Percentiles rank a stretch among this genome's conserved stretches.
Evolutionary conservation across 2,888 invertebrate genomes (phyloP).

Genomic region (Rhingia rostrata): DNA sequence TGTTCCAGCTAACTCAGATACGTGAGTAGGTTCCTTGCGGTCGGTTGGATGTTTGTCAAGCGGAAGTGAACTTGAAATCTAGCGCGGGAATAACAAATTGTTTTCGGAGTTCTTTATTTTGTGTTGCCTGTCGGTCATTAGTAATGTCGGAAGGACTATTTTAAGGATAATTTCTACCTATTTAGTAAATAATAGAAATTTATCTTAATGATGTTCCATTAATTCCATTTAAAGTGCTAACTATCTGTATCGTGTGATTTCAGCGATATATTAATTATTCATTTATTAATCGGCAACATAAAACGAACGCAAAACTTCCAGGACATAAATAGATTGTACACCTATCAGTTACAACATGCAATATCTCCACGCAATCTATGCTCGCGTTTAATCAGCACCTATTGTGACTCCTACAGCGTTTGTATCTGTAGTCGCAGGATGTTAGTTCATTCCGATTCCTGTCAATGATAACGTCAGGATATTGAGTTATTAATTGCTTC

Average conservation of each 20-base stretch:
- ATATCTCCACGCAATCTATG: slow-evolving; percentile 28
- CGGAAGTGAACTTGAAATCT: slow-evolving; percentile 30
- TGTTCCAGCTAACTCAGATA: slow-evolving; percentile 54
- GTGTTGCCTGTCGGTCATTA: background rate
- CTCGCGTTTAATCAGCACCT: slow-evolving; percentile 19
- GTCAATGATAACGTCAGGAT: slow-evolving; percentile 36
- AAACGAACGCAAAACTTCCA: slow-evolving; percentile 16
- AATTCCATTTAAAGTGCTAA: slow-evolving; percentile 20
- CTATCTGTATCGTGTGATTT: background rate
- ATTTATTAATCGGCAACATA: slow-evolving; percentile 2
- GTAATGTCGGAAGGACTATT: background rate
- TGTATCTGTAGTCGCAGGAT: slow-evolving; percentile 22
- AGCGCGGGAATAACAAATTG: slow-evolving; percentile 45
- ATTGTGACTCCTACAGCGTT: slow-evolving; percentile 7
- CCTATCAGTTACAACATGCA: slow-evolving; percentile 46
- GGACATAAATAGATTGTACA: slow-evolving; percentile 52
- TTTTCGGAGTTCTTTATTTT: background rate
- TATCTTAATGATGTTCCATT: background rate
- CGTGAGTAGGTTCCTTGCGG: slow-evolving; percentile 59
- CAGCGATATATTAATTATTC: background rate
- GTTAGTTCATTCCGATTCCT: slow-evolving; percentile 23
- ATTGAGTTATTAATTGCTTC: slow-evolving; percentile 68
- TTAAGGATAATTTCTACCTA: background rate
- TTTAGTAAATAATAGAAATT: background rate
- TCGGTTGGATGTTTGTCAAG: slow-evolving; percentile 48